Evolutionary conservation across 2,113 vertebrate genomes (phyloP).

Genomic region (Pavo muticus): DNA sequence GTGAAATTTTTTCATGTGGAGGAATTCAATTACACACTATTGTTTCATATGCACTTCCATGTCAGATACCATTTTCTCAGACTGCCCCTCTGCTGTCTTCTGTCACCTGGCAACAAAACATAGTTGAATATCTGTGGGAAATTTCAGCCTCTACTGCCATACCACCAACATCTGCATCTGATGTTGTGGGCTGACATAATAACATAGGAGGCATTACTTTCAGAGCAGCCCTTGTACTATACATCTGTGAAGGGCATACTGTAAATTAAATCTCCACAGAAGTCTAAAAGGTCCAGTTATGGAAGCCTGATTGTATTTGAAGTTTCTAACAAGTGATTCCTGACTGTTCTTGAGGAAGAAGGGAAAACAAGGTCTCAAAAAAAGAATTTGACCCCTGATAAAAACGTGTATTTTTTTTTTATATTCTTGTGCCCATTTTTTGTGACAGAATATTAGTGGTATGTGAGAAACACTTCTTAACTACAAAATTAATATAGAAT

Average conservation of each 20-base stretch:
- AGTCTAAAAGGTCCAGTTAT: background rate
- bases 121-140: too few species aligned
- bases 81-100: too few species aligned
- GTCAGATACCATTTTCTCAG: too few species aligned
- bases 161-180: too few species aligned
- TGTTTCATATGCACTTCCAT: too few species aligned
- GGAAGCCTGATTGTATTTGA: background rate
- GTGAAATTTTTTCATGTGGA: too few species aligned
- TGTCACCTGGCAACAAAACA: too few species aligned
- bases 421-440: background rate
- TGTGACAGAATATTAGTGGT: background rate
- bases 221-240: background rate
- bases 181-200: too few species aligned
- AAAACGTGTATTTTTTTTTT: background rate
- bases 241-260: background rate
- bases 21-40: too few species aligned
- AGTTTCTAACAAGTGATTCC: background rate
- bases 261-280: background rate
- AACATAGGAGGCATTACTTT: too few species aligned
- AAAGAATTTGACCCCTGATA: background rate
- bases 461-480: background rate
- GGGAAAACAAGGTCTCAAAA: background rate
- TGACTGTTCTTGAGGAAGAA: background rate
- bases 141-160: too few species aligned
- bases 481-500: background rate